A percentile compares a stretch with the other conserved stretches of the same genome.
Conservation (phyloP, 1,140 invertebrate species). For the Heterodera schachtii region DNA sequence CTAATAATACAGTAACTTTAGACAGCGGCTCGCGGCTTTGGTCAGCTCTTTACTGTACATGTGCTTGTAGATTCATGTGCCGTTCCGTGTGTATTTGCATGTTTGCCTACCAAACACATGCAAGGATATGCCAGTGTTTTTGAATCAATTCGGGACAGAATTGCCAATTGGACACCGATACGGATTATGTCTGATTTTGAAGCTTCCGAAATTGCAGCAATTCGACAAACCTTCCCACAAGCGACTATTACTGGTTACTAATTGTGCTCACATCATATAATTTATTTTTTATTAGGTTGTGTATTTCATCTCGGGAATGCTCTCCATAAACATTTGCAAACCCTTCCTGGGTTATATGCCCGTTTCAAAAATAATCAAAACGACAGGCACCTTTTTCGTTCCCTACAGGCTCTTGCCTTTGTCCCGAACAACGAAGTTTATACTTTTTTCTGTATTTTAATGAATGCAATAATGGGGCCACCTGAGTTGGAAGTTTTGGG, state of each 20-base stretch:
- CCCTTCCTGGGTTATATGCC: neutral
- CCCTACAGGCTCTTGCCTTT: conserved; percentile 10
- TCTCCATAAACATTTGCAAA: conserved; percentile 10
- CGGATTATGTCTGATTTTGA: conserved; percentile 23
- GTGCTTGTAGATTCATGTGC: neutral
- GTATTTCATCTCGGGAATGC: conserved; percentile 19
- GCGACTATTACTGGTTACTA: conserved; percentile 8
- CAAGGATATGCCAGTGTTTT: conserved; percentile 7
- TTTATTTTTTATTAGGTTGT: conserved; percentile 13
- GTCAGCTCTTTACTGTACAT: conserved; percentile 9
- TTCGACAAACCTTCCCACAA: conserved; percentile 2
- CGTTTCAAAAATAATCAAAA: neutral
- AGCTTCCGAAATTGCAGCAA: neutral
- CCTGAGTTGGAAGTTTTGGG: neutral
- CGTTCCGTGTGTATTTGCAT: conserved; percentile 12
- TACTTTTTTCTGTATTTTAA: conserved; percentile 12
- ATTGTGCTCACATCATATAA: neutral
- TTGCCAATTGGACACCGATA: neutral
- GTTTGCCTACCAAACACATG: conserved; percentile 7
- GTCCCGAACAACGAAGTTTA: conserved; percentile 17
- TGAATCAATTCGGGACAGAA: neutral
- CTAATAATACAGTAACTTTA: neutral
- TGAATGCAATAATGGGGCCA: conserved; percentile 1
- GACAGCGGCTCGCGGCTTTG: conserved; percentile 13
- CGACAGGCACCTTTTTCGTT: neutral